A percentile compares a stretch with the other conserved stretches of the same genome.
Evolutionary conservation across 53 echinoderm and acorn worm genomes (phyloP).

Genomic region (Holothuria leucospilota): DNA sequence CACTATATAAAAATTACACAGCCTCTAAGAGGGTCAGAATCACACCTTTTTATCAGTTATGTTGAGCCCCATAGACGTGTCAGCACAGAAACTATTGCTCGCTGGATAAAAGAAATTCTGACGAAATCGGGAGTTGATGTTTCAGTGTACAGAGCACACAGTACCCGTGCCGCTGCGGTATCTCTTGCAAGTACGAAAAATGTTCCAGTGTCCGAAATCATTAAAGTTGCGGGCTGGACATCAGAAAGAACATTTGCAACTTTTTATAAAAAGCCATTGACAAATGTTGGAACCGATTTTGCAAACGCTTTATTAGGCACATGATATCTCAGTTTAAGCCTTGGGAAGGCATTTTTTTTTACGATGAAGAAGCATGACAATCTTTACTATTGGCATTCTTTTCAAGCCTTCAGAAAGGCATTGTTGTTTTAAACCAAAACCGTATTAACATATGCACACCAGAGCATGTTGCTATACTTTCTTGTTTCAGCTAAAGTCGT

Average conservation of each 20-base stretch:
- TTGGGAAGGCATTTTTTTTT: background rate
- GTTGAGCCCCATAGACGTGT: slow-evolving; percentile 34
- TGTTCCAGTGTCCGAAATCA: background rate
- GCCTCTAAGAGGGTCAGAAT: too few species aligned
- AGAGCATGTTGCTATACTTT: background rate
- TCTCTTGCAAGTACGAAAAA: background rate
- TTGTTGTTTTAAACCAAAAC: background rate
- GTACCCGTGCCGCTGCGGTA: slow-evolving; percentile 33
- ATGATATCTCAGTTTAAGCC: background rate
- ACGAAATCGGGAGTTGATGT: slow-evolving; percentile 45
- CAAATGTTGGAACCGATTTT: background rate
- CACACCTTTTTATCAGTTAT: slow-evolving; percentile 43
- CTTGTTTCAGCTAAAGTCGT: background rate
- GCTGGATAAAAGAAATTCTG: slow-evolving; percentile 52
- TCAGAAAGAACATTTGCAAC: background rate
- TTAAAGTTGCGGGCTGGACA: background rate
- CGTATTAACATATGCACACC: background rate
- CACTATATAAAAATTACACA: slow-evolving; percentile 11
- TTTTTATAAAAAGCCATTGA: slow-evolving; percentile 13
- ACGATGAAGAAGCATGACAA: background rate
- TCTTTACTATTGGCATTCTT: too few species aligned
- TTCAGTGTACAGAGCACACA: slow-evolving; percentile 28
- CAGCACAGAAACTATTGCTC: slow-evolving; percentile 43
- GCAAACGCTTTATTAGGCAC: background rate
- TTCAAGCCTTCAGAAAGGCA: background rate